A percentile compares a stretch with the other conserved stretches of the same genome.
phyloP scores from a whole-genome alignment of 2,888 invertebrate genomes.

The Synergus gifuensis region DNA sequence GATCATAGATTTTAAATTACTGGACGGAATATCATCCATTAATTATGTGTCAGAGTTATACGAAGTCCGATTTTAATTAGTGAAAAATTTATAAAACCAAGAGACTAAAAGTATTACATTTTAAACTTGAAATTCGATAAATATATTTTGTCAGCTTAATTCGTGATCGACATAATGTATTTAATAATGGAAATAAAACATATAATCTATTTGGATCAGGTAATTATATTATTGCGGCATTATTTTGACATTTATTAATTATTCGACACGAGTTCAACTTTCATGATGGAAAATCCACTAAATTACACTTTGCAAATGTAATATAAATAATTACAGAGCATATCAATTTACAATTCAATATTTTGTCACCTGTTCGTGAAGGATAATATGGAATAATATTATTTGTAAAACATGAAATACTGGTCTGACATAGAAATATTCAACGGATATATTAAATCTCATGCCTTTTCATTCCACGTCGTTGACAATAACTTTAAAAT shows the following conservation, averaged over 20 bases:
- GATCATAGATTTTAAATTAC: slow-evolving; percentile 15
- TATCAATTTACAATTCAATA: not conserved
- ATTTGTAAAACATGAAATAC: not conserved
- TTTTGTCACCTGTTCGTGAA: not conserved
- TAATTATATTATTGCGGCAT: not conserved
- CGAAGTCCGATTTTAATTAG: too few relatives aligned
- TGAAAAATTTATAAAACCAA: too few relatives aligned
- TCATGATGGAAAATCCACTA: not conserved
- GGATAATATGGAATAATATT: not conserved
- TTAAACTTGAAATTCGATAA: too few relatives aligned
- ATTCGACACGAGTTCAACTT: not conserved
- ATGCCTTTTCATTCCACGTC: too few relatives aligned
- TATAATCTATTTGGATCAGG: not conserved
- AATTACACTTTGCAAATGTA: not conserved
- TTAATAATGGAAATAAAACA: too few relatives aligned
- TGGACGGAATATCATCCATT: not conserved
- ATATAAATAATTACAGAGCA: not conserved
- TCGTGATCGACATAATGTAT: too few relatives aligned
- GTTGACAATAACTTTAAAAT: too few relatives aligned
- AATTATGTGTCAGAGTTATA: too few relatives aligned
- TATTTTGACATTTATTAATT: not conserved
- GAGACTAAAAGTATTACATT: too few relatives aligned
- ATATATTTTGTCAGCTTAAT: too few relatives aligned
- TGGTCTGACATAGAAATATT: not conserved
- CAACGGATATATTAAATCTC: not conserved